Base-by-base conservation (phyloP, 2,797 vertebrate species). In the Gymnopithys bicolor region DNA sequence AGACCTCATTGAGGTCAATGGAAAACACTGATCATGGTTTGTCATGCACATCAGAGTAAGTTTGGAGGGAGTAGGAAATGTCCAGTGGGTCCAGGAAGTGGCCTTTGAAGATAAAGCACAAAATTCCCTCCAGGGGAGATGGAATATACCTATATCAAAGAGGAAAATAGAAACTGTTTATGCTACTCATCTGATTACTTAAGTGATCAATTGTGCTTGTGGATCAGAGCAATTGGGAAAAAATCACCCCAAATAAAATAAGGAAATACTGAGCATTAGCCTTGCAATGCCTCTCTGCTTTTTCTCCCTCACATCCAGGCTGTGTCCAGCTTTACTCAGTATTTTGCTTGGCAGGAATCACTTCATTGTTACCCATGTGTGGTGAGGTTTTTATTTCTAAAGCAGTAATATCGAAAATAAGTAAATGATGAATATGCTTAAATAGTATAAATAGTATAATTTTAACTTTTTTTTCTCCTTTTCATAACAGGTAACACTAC, bases 401-500 rank as follows among this genome's bases (percentile, higher is more conserved):
- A 70, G 45, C 52, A 41, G 2, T 18, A 49, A 19, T 75, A 46
- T 71, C 6, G 14, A 56, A 39, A 68, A 53, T 11, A n/a, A 74
- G 41, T 32, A 66, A 74, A 59, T 48, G 6, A 18, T 45, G 16
- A 81, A 28, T 12, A 2, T 14, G 15, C 16, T 84, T 39, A 59
- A 59, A 33, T 33, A 33, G 33, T 33, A 33, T 33, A 33, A 85
- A 28, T 51, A 71, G 53, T 22, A 4, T 13, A 8, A 8, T 88
- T 73, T 43, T 89, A 82, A 92, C 7, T 17, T 87, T 90, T 90
- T 63, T 84, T 19, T n/a, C 81, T 14, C 56, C 46, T 90, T 89
- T 94, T 60, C 68, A 22, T 91, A 96, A 48, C 93, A 99, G 99
- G 99, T 92, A 94, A 98, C 43, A 97, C 98, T 92, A 98, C 81